Percentiles rank a stretch among this genome's conserved stretches.
phyloP scores from a whole-genome alignment of 2,113 vertebrate species.

The Galemys pyrenaicus region DNA sequence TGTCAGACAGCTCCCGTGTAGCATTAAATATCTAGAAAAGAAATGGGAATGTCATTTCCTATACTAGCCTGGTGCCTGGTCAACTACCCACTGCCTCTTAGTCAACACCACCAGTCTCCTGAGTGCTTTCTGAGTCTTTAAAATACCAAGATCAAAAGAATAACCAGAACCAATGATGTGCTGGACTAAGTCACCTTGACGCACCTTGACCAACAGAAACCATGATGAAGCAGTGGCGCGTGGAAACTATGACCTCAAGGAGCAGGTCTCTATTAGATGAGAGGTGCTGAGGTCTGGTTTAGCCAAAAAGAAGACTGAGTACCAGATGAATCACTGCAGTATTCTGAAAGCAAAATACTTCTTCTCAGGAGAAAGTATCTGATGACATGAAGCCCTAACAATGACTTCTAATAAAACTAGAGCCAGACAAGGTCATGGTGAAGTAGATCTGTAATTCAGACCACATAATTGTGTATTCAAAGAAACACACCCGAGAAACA shows the following conservation, averaged over 20 bases:
- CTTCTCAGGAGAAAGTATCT: background rate
- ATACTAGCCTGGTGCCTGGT: background rate
- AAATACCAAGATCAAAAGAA: background rate
- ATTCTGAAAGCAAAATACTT: background rate
- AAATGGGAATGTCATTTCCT: background rate
- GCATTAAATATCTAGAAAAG: conserved; percentile 89
- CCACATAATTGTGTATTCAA: background rate
- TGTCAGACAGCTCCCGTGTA: conserved; percentile 83
- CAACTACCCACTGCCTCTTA: background rate
- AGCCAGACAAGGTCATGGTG: background rate
- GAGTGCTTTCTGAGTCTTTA: background rate
- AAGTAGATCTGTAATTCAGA: background rate
- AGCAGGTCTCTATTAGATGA: background rate
- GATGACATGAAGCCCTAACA: background rate
- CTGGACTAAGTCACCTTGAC: background rate
- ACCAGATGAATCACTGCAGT: background rate
- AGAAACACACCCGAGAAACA: background rate
- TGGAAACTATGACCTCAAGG: background rate
- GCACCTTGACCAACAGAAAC: background rate
- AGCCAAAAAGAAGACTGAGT: background rate
- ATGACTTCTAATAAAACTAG: background rate
- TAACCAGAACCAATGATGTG: background rate
- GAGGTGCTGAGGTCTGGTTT: background rate
- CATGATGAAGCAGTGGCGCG: background rate
- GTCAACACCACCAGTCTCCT: background rate